Percentiles rank a stretch among this genome's conserved stretches.
phyloP scores from a whole-genome alignment of 2,888 invertebrate species.

The Tribolium freemani region DNA sequence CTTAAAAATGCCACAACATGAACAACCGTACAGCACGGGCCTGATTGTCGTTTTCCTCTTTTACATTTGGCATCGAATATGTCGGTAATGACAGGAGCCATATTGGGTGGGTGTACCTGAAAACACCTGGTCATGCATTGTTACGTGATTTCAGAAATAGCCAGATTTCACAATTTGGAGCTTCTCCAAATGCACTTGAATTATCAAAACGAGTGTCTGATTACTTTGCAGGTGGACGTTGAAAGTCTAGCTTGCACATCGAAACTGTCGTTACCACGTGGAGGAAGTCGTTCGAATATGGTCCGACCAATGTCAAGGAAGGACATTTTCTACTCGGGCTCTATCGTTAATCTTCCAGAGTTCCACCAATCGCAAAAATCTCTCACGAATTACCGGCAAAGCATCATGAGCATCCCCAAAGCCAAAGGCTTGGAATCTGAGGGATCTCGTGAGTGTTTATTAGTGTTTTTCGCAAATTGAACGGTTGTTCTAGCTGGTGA shows the following conservation, averaged over 20 bases:
- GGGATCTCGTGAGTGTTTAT: slow-evolving; percentile 74
- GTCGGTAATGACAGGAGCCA: background rate
- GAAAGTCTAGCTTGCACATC: slow-evolving; percentile 80
- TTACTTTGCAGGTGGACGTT: slow-evolving; percentile 70
- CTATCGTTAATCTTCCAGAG: slow-evolving; percentile 92
- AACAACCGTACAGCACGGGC: no score
- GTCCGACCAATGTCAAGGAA: slow-evolving; percentile 93
- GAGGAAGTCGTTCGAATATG: slow-evolving; percentile 76
- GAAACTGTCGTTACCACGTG: slow-evolving; percentile 73
- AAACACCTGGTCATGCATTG: slow-evolving; percentile 43
- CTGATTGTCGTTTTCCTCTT: no score
- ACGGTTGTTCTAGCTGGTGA: slow-evolving; percentile 74
- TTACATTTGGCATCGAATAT: background rate
- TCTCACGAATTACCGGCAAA: slow-evolving; percentile 90
- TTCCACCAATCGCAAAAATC: slow-evolving; percentile 94
- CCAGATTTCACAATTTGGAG: slow-evolving; percentile 45
- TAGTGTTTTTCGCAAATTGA: background rate
- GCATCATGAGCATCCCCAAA: slow-evolving; percentile 89
- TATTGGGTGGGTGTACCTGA: slow-evolving; percentile 30
- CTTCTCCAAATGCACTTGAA: slow-evolving; percentile 42
- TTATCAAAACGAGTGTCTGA: background rate
- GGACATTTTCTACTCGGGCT: slow-evolving; percentile 98
- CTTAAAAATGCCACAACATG: no score
- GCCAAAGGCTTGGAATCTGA: slow-evolving; percentile 72
- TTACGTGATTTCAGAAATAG: slow-evolving; percentile 36